These are phyloP conservation scores for Rhadina sibilatrix DNA, from an alignment of 2,113 vertebrate genomes.

Conservation along the genomic window DNA sequence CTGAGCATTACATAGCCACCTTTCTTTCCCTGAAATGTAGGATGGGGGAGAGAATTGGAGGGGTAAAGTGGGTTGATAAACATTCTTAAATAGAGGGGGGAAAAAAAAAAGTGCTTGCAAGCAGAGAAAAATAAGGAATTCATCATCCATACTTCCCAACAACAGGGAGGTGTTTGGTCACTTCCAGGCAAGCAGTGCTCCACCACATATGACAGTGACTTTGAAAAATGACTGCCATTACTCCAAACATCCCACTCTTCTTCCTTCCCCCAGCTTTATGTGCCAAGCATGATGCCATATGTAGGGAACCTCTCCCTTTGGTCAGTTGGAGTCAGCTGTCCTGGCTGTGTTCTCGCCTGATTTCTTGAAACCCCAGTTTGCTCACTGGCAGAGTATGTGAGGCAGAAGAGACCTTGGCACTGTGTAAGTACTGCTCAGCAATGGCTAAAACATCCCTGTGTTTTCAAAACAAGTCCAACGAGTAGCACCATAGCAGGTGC, in stretches of 20 bases:
- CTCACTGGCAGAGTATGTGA: accelerated
- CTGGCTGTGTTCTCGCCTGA: not conserved
- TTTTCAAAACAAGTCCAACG: not conserved
- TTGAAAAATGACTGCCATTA: not conserved
- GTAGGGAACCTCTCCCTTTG: accelerated
- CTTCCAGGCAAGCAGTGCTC: not conserved
- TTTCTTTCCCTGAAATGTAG: not conserved
- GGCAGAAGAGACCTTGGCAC: not conserved
- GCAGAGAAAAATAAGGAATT: not conserved
- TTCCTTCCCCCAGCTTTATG: not conserved
- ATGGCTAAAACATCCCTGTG: not conserved
- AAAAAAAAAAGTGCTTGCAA: accelerated
- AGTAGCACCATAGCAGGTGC: not conserved
- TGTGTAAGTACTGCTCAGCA: not conserved
- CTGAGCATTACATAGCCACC: not conserved
- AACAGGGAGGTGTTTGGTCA: not conserved
- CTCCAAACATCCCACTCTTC: not conserved
- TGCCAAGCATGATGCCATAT: not conserved
- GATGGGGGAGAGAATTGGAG: not conserved
- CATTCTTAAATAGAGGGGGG: not conserved
- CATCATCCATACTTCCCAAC: not conserved
- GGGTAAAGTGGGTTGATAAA: not conserved
- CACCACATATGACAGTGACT: not conserved
- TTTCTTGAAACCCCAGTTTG: not conserved
- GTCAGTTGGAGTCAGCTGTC: not conserved